phyloP scores from a whole-genome alignment of 2,888 invertebrate genomes.

The Papilio demoleus region DNA sequence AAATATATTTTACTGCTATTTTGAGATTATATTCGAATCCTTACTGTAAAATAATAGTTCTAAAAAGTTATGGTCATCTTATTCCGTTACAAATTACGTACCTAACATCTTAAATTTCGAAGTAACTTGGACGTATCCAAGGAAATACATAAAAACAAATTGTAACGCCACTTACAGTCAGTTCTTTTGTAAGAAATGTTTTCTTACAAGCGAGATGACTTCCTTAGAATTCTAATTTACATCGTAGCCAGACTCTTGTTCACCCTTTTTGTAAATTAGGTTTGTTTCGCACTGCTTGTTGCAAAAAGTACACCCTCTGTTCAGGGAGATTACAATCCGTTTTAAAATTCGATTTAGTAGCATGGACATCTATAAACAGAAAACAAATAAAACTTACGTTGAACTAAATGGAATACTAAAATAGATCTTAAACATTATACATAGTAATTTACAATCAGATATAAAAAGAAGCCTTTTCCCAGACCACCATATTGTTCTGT shows the following conservation, averaged over 20 bases:
- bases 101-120: no score
- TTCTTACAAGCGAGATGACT: conserved; percentile 24
- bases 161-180: background rate
- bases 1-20: background rate
- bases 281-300: conserved; percentile 59
- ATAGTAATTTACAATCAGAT: no score
- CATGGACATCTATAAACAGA: background rate
- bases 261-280: conserved; percentile 71
- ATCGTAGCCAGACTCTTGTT: conserved; percentile 52
- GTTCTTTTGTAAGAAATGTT: background rate
- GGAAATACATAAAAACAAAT: background rate
- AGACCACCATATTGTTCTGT: no score
- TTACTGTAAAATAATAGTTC: no score
- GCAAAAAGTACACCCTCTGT: conserved; percentile 46
- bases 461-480: no score
- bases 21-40: no score
- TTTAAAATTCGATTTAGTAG: conserved; percentile 37
- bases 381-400: no score
- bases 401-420: no score
- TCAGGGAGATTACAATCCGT: conserved; percentile 23
- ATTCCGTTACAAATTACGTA: no score
- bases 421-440: no score
- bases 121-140: no score
- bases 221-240: conserved; percentile 37
- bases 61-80: no score